Evolutionary conservation across 1,140 invertebrate species (phyloP).

Genomic region (Aphis craccivora): DNA sequence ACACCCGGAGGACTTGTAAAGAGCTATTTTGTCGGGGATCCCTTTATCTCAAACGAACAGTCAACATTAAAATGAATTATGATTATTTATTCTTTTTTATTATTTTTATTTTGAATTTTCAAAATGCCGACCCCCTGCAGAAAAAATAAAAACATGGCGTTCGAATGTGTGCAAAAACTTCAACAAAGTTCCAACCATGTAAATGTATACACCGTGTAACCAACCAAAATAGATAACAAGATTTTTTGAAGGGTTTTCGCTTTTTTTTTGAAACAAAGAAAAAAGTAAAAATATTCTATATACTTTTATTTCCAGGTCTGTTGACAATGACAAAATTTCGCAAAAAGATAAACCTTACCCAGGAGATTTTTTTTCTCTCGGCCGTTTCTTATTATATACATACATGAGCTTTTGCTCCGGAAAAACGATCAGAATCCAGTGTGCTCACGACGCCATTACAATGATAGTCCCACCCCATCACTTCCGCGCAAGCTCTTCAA

Average conservation of each 20-base stretch:
- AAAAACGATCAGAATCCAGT: constrained; percentile 52
- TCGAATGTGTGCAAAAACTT: constrained; percentile 18
- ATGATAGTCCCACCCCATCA: constrained; percentile 32
- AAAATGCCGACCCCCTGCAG: constrained; percentile 42
- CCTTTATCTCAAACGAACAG: constrained; percentile 56
- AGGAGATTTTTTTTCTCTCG: constrained; percentile 24
- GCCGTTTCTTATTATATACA: constrained; percentile 22
- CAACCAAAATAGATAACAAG: not conserved
- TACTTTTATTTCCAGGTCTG: constrained; percentile 29
- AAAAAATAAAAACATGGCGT: constrained; percentile 54
- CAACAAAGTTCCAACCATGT: not conserved
- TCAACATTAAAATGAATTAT: constrained; percentile 57
- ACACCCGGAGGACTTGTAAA: constrained; percentile 57
- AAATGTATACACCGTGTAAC: constrained; percentile 17
- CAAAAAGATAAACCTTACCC: constrained; percentile 42
- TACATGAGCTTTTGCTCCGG: constrained; percentile 45
- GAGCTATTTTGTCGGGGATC: constrained; percentile 56
- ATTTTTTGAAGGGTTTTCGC: not conserved
- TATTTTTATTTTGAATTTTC: constrained; percentile 51
- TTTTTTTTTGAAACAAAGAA: not conserved
- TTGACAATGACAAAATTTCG: constrained; percentile 49
- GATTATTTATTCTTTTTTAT: constrained; percentile 49
- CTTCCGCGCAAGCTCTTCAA: not conserved
- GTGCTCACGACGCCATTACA: constrained; percentile 42
- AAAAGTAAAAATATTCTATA: not conserved